Evolutionary conservation across 2,113 vertebrate species (phyloP).

Genomic region (Coturnix japonica): DNA sequence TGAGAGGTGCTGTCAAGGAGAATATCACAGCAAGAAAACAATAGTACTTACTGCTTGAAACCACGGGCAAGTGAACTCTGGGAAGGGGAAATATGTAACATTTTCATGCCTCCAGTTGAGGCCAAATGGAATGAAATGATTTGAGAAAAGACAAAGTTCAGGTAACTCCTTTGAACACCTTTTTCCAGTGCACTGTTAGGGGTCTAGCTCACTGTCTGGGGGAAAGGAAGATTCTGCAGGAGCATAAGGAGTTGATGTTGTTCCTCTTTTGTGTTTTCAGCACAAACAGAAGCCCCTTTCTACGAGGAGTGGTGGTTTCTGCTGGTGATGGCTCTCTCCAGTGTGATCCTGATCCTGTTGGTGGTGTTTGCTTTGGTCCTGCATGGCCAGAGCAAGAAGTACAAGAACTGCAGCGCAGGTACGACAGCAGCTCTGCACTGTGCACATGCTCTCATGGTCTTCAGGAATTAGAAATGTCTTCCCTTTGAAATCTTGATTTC

Average conservation of each 20-base stretch:
- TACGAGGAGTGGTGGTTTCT: slow-evolving; percentile 99
- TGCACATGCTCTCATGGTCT: neutral
- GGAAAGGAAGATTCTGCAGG: neutral
- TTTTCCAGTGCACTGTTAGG: neutral
- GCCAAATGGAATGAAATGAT: slow-evolving; percentile 3
- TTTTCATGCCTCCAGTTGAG: neutral
- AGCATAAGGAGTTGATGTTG: neutral
- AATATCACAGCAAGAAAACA: neutral
- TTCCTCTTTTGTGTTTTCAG: slow-evolving; percentile 67
- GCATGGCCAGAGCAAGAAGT: slow-evolving; percentile 89
- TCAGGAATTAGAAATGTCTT: neutral
- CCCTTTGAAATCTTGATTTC: neutral
- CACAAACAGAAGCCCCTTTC: slow-evolving; percentile 87
- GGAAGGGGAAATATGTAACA: neutral
- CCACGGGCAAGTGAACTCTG: neutral
- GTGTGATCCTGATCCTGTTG: slow-evolving; percentile 89
- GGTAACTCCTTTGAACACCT: neutral
- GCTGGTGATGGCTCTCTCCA: slow-evolving; percentile 90
- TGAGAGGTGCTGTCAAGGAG: neutral
- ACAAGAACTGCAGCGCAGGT: slow-evolving; percentile 89
- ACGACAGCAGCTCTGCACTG: neutral
- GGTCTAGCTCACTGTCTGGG: accelerated
- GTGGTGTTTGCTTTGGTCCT: slow-evolving; percentile 89
- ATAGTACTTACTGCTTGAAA: neutral
- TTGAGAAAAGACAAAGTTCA: neutral